Evolutionary conservation across 2,888 invertebrate genomes (phyloP).

Genomic region (Apeira syringaria): DNA sequence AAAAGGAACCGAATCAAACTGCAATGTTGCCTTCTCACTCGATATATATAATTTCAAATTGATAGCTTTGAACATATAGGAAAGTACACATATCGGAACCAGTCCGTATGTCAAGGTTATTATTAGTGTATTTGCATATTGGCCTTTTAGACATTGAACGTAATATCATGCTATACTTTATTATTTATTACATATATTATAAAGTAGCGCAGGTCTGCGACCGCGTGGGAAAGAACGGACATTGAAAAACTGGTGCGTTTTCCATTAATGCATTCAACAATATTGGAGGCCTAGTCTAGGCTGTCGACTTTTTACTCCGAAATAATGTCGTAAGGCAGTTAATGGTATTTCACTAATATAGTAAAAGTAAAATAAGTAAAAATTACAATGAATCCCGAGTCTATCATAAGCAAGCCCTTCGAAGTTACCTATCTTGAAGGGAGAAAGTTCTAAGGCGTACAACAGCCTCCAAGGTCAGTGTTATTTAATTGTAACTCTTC

Average conservation of each 20-base stretch:
- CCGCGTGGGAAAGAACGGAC: constrained; percentile 69
- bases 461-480: no score
- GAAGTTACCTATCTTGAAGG: no score
- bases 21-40: constrained; percentile 15
- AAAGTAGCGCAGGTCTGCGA: constrained; percentile 55
- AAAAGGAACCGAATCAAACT: constrained; percentile 12
- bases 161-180: constrained; percentile 28
- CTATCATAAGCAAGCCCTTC: no score
- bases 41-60: constrained; percentile 27
- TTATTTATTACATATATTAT: constrained; percentile 46
- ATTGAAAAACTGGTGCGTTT: constrained; percentile 24
- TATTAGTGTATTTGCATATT: constrained; percentile 63
- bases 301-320: no score
- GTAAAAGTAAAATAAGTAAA: no score
- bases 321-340: no score
- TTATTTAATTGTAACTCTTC: no score
- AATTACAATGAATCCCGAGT: no score
- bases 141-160: constrained; percentile 53
- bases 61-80: constrained; percentile 21
- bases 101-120: constrained; percentile 68
- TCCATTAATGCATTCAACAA: not conserved
- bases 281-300: no score
- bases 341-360: no score
- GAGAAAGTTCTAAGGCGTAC: no score
- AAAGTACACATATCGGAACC: constrained; percentile 32